Evolutionary conservation across 1,140 invertebrate genomes (phyloP), one percentile per base, ranked within the genome.

Genomic region (Lordiphosa stackelbergi): DNA sequence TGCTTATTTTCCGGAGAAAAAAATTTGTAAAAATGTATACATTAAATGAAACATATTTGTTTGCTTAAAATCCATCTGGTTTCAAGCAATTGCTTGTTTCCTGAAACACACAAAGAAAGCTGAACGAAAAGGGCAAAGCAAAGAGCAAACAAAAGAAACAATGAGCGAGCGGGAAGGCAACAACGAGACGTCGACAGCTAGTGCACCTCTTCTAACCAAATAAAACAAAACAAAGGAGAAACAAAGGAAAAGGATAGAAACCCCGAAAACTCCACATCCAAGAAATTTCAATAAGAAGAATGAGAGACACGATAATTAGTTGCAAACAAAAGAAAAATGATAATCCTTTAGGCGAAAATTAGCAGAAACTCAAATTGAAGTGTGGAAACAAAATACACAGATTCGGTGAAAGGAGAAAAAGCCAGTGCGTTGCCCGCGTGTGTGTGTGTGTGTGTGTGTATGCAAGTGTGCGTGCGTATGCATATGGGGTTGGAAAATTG

Each of bases 171-270:
- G 71, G 61, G 66, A 81, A 36, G 45, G 52, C 65, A 57, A 12
- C 11, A 57, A n/a, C 10, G 13, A 16, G 16, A 41, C 48, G 53
- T 66, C 53, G 52, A 47, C 36, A 58, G 47, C 55, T 78, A 73
- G 60, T 73, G 51, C 19, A 45, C 35, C 73, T 73, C 69, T 66
- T 81, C 77, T 81, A 81, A 78, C 73, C 62, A 81, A 75, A 79
- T 71, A 75, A 79, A 79, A 77, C 73, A 79, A 79, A 79, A 79
- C 74, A 79, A 79, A 81, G 75, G 75, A 77, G 77, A 81, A 61
- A 83, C 77, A 16, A 16, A 16, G 16, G 16, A 16, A 81, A 81
- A 81, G 75, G 75, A 81, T 46, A 81, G 77, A 81, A 83, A 83
- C 77, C 75, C 71, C 77, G 72, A 16, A 16, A 79, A 79, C 68